These are phyloP conservation scores for Acronicta leporina DNA, from an alignment of 2,888 invertebrate genomes.

Conservation along the genomic window DNA sequence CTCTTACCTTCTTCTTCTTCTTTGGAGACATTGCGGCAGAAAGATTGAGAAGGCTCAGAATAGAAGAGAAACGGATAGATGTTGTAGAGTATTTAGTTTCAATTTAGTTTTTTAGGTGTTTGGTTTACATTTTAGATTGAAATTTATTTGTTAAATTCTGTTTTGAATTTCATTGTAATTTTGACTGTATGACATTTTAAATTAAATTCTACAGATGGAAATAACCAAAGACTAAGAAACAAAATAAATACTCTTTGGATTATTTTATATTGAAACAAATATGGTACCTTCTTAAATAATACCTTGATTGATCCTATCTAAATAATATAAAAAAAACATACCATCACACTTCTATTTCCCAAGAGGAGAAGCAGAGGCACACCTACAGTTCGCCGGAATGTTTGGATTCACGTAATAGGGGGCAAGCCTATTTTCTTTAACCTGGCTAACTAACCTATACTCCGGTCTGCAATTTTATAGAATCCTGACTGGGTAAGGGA, in stretches of 20 bases:
- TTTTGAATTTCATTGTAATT: not conserved
- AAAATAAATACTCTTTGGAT: not conserved
- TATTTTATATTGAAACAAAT: not conserved
- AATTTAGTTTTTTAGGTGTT: not conserved
- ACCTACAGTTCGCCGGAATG: no score
- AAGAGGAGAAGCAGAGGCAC: no score
- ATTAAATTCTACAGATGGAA: not conserved
- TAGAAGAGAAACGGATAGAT: not conserved
- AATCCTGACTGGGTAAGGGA: no score
- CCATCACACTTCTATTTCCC: no score
- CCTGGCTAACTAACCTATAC: no score
- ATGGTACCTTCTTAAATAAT: no score
- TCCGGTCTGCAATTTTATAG: no score
- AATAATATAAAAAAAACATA: no score
- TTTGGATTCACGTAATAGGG: no score
- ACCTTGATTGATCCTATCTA: no score
- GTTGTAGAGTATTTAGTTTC: not conserved
- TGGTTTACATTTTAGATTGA: slow-evolving; percentile 20
- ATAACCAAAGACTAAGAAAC: slow-evolving; percentile 1
- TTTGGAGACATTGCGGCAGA: slow-evolving; percentile 32
- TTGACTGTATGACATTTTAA: slow-evolving; percentile 11
- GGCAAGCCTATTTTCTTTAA: no score
- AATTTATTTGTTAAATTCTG: not conserved
- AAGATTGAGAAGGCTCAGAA: not conserved
- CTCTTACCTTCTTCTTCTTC: slow-evolving; percentile 38